A percentile compares a stretch with the other conserved stretches of the same genome.
These are phyloP conservation scores for Cheumatopsyche charites DNA, from an alignment of 1,140 invertebrate genomes.

Conservation along the genomic window DNA sequence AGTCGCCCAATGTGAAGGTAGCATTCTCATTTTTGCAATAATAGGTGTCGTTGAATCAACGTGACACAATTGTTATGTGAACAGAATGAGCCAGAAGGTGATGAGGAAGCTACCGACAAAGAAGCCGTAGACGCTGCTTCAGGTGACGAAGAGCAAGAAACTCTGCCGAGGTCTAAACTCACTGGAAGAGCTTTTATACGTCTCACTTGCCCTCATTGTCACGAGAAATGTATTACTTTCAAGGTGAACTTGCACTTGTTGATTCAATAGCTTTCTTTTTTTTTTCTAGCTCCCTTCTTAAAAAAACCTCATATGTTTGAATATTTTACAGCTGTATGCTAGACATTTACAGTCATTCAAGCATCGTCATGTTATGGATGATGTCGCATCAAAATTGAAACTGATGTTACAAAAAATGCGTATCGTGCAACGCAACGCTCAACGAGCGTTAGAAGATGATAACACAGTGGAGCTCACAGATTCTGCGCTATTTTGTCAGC, in stretches of 20 bases:
- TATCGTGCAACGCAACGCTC: conserved; percentile 72
- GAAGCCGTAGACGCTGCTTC: conserved; percentile 61
- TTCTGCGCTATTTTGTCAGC: conserved; percentile 73
- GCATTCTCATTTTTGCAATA: background rate
- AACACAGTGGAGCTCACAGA: conserved; percentile 68
- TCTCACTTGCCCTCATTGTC: conserved; percentile 76
- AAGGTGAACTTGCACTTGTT: no score
- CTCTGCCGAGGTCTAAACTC: conserved; percentile 54
- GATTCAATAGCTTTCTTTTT: conserved; percentile 46
- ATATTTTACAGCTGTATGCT: conserved; percentile 69
- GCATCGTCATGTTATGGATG: conserved; percentile 73
- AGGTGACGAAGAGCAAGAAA: conserved; percentile 54
- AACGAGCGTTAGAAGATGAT: conserved; percentile 72
- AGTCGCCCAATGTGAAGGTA: conserved; percentile 44
- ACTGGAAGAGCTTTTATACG: conserved; percentile 67
- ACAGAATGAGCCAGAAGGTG: conserved; percentile 51
- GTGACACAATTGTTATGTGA: conserved; percentile 19
- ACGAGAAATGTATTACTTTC: conserved; percentile 73
- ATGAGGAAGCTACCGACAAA: conserved; percentile 58
- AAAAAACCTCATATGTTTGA: no score
- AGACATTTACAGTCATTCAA: conserved; percentile 71
- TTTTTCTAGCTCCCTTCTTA: no score
- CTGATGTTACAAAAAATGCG: conserved; percentile 74
- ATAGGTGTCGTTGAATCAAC: background rate
- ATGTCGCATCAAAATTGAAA: conserved; percentile 72